Evolutionary conservation across 2,113 vertebrate species (phyloP).

Genomic region (Puffinus mauretanicus): DNA sequence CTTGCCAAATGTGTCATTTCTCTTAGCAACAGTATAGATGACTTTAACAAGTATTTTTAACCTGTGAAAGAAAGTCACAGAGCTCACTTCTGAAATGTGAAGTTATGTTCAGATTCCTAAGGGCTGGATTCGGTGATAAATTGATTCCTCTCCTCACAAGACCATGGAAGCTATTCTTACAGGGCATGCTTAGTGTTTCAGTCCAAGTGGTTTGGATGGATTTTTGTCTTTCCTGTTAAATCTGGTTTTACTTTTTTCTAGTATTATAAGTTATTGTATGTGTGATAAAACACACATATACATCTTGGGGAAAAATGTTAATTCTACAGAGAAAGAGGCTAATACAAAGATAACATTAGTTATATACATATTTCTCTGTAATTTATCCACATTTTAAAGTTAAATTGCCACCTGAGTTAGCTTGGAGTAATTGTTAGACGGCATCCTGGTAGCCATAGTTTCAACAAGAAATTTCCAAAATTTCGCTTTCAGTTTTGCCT

Average conservation of each 20-base stretch:
- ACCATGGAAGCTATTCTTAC: background rate
- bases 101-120: background rate
- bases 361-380: background rate
- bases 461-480: background rate
- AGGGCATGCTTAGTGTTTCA: background rate
- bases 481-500: background rate
- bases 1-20: conserved; percentile 52
- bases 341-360: background rate
- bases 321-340: background rate
- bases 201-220: background rate
- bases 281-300: background rate
- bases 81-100: conserved; percentile 12
- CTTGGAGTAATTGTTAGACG: background rate
- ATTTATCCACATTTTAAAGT: background rate
- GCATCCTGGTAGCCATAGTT: background rate
- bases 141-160: background rate
- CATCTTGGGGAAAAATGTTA: background rate
- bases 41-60: conserved; percentile 60
- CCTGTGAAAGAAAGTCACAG: conserved; percentile 35
- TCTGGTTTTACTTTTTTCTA: background rate
- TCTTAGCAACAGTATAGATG: conserved; percentile 48
- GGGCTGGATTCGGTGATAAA: background rate
- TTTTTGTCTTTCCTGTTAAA: conserved; percentile 18
- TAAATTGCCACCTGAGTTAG: background rate
- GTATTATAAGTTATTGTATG: background rate